A percentile compares a stretch with the other conserved stretches of the same genome.
Evolutionary conservation across 2,113 vertebrate species (phyloP).

Genomic region (Varanus salvator): DNA sequence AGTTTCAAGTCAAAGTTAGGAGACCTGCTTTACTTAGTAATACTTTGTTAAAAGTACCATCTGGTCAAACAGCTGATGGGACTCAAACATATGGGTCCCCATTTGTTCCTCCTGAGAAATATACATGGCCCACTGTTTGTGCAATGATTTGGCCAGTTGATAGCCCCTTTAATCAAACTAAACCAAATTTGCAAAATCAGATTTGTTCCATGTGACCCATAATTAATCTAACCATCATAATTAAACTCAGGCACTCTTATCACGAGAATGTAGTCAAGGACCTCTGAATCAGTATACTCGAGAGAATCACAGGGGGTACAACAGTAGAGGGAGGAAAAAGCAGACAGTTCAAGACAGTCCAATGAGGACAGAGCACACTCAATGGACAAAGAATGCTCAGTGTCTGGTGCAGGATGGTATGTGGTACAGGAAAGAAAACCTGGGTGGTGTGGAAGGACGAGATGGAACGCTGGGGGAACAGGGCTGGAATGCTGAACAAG

Average conservation of each 20-base stretch:
- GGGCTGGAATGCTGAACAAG: neutral
- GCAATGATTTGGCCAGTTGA: slow-evolving; percentile 72
- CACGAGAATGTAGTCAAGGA: neutral
- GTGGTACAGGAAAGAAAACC: neutral
- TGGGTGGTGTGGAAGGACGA: neutral
- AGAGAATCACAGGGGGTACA: neutral
- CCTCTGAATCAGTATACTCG: neutral
- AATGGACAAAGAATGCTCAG: neutral
- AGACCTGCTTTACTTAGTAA: slow-evolving; percentile 73
- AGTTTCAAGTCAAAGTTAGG: slow-evolving; percentile 69
- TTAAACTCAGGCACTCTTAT: slow-evolving; percentile 12
- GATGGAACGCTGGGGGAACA: neutral
- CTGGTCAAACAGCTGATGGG: slow-evolving; percentile 73
- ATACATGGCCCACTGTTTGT: slow-evolving; percentile 69
- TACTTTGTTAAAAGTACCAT: slow-evolving; percentile 72
- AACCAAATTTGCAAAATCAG: neutral
- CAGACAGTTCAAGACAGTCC: neutral
- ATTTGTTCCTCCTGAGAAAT: slow-evolving; percentile 74
- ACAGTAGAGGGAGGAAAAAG: neutral
- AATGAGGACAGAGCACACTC: neutral
- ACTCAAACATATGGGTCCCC: slow-evolving; percentile 65
- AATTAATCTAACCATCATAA: neutral
- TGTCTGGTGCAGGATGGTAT: neutral
- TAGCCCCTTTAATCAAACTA: slow-evolving; percentile 47
- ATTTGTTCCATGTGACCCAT: neutral